These are phyloP conservation scores for Halyomorpha halys DNA, from an alignment of 1,140 invertebrate species.

Conservation along the genomic window DNA sequence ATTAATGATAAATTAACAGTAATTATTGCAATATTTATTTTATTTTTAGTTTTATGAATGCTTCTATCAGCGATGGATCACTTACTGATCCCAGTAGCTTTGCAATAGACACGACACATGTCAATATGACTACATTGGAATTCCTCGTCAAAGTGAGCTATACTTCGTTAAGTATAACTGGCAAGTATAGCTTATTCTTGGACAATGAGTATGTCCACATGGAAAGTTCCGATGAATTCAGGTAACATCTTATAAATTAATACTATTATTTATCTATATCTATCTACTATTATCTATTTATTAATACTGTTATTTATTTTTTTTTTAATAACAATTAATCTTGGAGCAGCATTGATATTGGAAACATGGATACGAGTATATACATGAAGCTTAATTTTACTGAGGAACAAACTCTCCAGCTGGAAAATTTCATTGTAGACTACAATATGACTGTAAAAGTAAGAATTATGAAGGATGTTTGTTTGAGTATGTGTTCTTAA, in stretches of 20 bases:
- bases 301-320: too few relatives aligned
- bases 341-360: not conserved
- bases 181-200: not conserved
- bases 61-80: not conserved
- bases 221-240: not conserved
- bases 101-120: not conserved
- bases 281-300: too few relatives aligned
- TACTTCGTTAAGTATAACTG: not conserved
- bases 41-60: not conserved
- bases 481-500: too few relatives aligned
- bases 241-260: not conserved
- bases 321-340: not conserved
- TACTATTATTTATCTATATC: too few relatives aligned
- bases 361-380: not conserved
- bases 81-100: not conserved
- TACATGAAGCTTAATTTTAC: slow-evolving; percentile 1
- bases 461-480: not conserved
- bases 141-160: not conserved
- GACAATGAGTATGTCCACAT: slow-evolving; percentile 4
- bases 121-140: not conserved
- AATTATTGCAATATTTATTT: too few relatives aligned
- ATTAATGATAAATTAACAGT: too few relatives aligned
- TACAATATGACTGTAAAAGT: not conserved
- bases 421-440: not conserved
- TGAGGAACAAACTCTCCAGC: not conserved